Base-by-base conservation (phyloP, 1,140 invertebrate species). In the Argopecten irradians region DNA sequence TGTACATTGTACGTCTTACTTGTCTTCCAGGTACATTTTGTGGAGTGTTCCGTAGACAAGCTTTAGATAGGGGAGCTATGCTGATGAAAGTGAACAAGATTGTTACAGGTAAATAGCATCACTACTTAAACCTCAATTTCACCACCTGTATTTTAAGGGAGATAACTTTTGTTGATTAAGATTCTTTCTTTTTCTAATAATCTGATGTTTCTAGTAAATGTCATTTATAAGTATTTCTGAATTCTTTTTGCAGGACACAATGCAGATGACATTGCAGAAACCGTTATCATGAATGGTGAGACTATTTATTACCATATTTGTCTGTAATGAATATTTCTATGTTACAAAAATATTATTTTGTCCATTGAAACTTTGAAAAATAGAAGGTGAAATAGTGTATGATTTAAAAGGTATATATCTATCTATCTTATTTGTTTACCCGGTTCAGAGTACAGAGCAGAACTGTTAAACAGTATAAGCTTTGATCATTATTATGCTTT, bases 181-280 rank as follows among this genome's bases (percentile, higher is more conserved):
- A 13, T 28, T 82, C 22, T 8, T 28, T 82, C 5, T 82, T 8
- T 82, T 5, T 82, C 22, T 19, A 82, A 28, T 28, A 28, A 82
- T 5, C 5, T 8, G 19, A 8, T 8, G 5, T 28, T 8, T 8
- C 19, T 28, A 8, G 5, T 82, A 82, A 8, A 82, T 82, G 32
- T 82, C 22, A 28, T 82, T 8, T 82, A 19, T 82, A 82, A 28
- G 5, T 82, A 19, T 82, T 34, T 71, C 32, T 35, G n/a, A 83
- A 16, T 82, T 84, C 86, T 43, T 43, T 71, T 90, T 91, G 43
- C 87, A 96, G 98, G 99, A 32, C 99, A 99, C 95, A 99, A 99
- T 97, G 99, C 99, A 46, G 99, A 99, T 96, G 99, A 99, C 95
- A 98, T 99, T 90, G 99, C 99, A 8, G 99, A 99, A 96, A 99